These are phyloP conservation scores for Pteropus alecto DNA, from an alignment of 2,113 vertebrate genomes.

Conservation along the genomic window DNA sequence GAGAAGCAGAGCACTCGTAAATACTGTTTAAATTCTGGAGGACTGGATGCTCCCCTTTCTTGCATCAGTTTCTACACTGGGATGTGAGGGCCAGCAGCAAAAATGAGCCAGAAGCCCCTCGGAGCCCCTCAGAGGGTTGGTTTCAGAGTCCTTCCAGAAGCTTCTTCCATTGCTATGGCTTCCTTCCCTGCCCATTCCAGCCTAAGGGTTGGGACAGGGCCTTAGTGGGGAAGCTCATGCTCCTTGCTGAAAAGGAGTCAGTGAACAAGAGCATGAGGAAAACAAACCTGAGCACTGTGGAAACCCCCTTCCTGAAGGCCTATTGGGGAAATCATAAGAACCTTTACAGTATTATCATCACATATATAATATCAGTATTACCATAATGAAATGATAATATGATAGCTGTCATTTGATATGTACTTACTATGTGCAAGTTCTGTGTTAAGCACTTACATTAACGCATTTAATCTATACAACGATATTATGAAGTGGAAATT, in stretches of 20 bases:
- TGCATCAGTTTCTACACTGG: background rate
- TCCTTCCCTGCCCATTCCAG: background rate
- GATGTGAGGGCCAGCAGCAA: background rate
- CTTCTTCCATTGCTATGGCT: background rate
- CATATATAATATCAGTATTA: background rate
- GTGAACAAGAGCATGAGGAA: background rate
- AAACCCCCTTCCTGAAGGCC: background rate
- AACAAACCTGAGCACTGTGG: background rate
- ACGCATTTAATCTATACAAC: background rate
- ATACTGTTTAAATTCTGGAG: background rate
- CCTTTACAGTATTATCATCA: background rate
- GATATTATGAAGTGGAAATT: background rate
- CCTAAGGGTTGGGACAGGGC: background rate
- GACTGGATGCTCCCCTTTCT: background rate
- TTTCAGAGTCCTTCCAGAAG: background rate
- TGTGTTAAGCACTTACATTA: background rate
- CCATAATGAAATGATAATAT: background rate
- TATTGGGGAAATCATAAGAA: background rate
- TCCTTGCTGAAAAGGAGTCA: background rate
- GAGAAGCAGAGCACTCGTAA: constrained; percentile 23
- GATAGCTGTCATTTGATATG: background rate
- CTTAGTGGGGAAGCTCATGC: background rate
- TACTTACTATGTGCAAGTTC: background rate
- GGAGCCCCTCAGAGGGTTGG: background rate
- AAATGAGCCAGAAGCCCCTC: background rate